phyloP scores from a whole-genome alignment of 2,113 vertebrate species.

The Cyprinodon tularosa region DNA sequence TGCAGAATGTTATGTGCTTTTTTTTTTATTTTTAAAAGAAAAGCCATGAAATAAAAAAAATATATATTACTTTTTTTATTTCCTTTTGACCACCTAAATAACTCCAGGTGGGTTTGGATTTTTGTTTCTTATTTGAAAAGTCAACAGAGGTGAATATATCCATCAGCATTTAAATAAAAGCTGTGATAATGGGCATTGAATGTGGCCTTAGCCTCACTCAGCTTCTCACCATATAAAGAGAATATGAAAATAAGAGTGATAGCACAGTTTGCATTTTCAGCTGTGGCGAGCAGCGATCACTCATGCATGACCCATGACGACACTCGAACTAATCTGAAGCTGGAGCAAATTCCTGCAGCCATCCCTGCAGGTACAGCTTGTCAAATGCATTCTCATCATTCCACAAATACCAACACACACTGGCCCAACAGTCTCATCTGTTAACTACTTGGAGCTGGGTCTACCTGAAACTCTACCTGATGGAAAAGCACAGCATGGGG shows the following conservation, averaged over 20 bases:
- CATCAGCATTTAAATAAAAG: slow-evolving; percentile 37
- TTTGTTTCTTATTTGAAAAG: background rate
- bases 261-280: slow-evolving; percentile 49
- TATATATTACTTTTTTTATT: no score
- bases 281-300: background rate
- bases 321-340: background rate
- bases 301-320: background rate
- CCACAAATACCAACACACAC: slow-evolving; percentile 29
- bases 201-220: background rate
- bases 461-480: slow-evolving; percentile 17
- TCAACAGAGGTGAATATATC: background rate
- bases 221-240: background rate
- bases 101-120: background rate
- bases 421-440: slow-evolving; percentile 3
- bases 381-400: slow-evolving; percentile 63
- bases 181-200: slow-evolving; percentile 19
- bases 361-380: slow-evolving; percentile 10
- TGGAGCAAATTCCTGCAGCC: slow-evolving; percentile 23
- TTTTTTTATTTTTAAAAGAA: background rate
- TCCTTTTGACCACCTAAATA: background rate
- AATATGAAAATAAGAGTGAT: slow-evolving; percentile 52
- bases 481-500: background rate
- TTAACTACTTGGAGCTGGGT: background rate
- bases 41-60: background rate
- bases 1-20: background rate